These are phyloP conservation scores for Spilarctia lutea DNA, from an alignment of 2,888 invertebrate genomes.

Conservation along the genomic window DNA sequence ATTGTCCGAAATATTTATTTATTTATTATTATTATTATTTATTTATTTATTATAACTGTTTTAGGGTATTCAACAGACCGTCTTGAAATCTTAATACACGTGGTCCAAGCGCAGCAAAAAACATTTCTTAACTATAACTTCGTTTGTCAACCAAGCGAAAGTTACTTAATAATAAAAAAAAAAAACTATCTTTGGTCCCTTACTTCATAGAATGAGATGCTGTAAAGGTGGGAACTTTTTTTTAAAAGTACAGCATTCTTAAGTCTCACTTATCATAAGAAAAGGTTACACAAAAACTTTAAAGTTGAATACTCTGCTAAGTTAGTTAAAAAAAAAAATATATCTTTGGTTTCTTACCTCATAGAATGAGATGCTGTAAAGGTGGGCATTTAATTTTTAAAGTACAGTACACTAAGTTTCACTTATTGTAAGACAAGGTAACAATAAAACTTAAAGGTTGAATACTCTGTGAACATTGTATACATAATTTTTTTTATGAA, in stretches of 20 bases:
- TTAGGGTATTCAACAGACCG: neutral
- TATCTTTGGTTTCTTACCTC: neutral
- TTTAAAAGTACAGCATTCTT: neutral
- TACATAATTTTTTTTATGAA: too few relatives aligned
- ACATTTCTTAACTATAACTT: neutral
- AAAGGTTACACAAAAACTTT: too few relatives aligned
- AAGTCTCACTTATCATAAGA: too few relatives aligned
- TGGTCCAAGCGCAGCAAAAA: neutral
- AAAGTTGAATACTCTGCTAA: too few relatives aligned
- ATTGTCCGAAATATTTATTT: too few relatives aligned
- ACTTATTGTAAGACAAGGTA: too few relatives aligned
- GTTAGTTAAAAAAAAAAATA: neutral
- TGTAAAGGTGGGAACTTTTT: neutral
- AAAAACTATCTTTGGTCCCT: neutral
- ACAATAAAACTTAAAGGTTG: too few relatives aligned
- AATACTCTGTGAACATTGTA: too few relatives aligned
- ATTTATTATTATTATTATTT: too few relatives aligned
- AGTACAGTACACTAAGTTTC: neutral
- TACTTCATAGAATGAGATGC: neutral
- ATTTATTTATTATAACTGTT: too few relatives aligned
- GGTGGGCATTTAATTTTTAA: neutral
- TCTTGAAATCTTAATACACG: neutral
- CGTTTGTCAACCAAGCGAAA: neutral
- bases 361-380: neutral
- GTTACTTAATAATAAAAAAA: neutral